Conservation (phyloP, 1,140 invertebrate species). For the Bombus difficillimus region DNA sequence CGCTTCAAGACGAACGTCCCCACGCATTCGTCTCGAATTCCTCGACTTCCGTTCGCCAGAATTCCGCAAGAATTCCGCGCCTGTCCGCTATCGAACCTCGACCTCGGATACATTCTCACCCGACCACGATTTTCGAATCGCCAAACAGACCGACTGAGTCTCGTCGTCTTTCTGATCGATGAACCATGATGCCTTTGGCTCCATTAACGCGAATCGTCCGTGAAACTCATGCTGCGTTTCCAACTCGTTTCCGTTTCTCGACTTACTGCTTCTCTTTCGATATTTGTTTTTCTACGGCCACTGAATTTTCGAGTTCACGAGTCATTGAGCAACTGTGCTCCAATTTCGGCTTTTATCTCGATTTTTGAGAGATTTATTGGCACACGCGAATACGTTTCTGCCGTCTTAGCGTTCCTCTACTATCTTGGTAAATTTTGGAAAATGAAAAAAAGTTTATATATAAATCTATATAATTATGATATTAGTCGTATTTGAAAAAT, state of each 20-base stretch:
- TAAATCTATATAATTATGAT: too few relatives aligned
- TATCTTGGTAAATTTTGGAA: not conserved
- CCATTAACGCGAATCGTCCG: slow-evolving; percentile 15
- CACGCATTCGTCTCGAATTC: slow-evolving; percentile 58
- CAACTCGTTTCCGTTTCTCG: not conserved
- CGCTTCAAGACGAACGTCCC: slow-evolving; percentile 53
- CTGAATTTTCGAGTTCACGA: not conserved
- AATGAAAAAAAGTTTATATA: too few relatives aligned
- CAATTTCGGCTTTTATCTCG: not conserved
- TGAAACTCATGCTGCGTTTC: not conserved
- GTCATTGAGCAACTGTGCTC: not conserved
- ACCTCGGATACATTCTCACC: slow-evolving; percentile 20
- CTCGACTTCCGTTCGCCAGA: slow-evolving; percentile 46
- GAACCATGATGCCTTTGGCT: not conserved
- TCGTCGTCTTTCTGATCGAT: slow-evolving; percentile 8
- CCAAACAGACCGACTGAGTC: not conserved
- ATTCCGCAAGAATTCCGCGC: slow-evolving; percentile 52
- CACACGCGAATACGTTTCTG: too few relatives aligned
- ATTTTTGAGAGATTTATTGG: not conserved
- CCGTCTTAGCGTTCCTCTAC: not conserved
- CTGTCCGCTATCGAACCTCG: slow-evolving; percentile 9
- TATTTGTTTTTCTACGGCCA: not conserved
- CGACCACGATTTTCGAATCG: slow-evolving; percentile 31
- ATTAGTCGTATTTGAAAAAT: too few relatives aligned
- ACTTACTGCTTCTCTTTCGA: not conserved